Conservation (phyloP, 1,140 invertebrate species). For the Brachionus plicatilis region DNA sequence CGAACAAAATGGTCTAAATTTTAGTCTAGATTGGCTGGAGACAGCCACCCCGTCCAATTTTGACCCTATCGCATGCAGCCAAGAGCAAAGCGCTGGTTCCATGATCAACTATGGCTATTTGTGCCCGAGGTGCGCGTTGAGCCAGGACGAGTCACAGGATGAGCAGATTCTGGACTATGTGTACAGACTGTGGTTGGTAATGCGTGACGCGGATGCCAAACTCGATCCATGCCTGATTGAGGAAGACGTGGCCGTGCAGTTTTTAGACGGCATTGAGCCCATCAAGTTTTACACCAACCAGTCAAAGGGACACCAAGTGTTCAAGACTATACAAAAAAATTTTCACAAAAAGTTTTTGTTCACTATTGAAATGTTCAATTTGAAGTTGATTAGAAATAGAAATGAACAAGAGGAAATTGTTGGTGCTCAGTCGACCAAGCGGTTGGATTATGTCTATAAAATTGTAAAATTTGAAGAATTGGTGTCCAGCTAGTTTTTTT, state of each 20-base stretch:
- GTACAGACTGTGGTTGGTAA: background rate
- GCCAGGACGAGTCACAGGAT: background rate
- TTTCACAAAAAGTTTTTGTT: conserved; percentile 10
- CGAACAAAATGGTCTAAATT: background rate
- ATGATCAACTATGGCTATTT: background rate
- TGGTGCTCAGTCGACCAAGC: background rate
- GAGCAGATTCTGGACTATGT: background rate
- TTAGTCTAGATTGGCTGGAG: conserved; percentile 1
- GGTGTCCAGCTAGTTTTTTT: background rate
- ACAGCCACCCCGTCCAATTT: background rate
- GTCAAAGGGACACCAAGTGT: background rate
- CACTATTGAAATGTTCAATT: background rate
- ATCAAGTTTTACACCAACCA: conserved; percentile 5
- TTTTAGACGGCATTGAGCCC: background rate
- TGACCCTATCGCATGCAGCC: background rate
- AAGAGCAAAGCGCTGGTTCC: background rate
- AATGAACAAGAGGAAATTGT: no score
- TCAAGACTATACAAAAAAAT: background rate
- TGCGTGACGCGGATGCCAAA: background rate
- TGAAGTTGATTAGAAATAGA: background rate
- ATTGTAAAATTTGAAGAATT: background rate
- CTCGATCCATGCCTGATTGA: background rate
- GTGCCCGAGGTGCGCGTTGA: background rate
- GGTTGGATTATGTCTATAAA: background rate
- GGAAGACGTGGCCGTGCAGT: background rate